These are phyloP conservation scores for Drosophila sucinea DNA, from an alignment of 1,140 invertebrate species.

Conservation along the genomic window DNA sequence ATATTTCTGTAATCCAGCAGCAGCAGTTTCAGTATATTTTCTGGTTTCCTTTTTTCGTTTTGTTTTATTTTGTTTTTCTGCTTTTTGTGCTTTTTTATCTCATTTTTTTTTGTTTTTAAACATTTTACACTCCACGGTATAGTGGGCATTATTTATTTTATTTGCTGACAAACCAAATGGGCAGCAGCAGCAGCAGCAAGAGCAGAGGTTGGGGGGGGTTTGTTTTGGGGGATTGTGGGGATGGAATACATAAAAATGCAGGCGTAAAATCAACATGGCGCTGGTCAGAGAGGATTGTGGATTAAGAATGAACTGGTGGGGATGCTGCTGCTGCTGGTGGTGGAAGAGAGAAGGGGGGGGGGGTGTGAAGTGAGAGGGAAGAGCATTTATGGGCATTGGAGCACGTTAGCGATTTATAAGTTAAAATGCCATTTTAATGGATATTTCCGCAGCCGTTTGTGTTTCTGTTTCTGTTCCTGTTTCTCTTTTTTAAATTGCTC, in stretches of 20 bases:
- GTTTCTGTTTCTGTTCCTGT: constrained; percentile 50
- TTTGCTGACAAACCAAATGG: constrained; percentile 67
- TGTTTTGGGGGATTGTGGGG: background rate
- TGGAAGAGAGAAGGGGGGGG: background rate
- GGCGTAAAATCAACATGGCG: constrained; percentile 26
- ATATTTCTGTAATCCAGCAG: constrained; percentile 60
- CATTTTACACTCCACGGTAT: constrained; percentile 53
- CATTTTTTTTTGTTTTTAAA: constrained; percentile 37
- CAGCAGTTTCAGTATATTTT: constrained; percentile 35
- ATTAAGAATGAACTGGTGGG: background rate
- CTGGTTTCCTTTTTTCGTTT: background rate
- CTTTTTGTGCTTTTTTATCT: constrained; percentile 1
- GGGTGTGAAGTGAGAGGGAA: background rate
- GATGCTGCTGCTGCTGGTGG: too few species aligned
- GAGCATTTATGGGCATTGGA: constrained; percentile 31
- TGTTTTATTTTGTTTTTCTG: constrained; percentile 23
- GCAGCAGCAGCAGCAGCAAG: constrained; percentile 40
- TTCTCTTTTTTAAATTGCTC: constrained; percentile 34
- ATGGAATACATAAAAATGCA: constrained; percentile 61
- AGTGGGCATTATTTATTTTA: constrained; percentile 44
- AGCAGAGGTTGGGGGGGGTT: background rate
- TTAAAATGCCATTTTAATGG: constrained; percentile 81
- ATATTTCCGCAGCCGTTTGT: constrained; percentile 72
- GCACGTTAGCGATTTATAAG: constrained; percentile 72
- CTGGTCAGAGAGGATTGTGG: constrained; percentile 13